phyloP scores from a whole-genome alignment of 1,140 invertebrate species.

The Bilobella aurantiaca region DNA sequence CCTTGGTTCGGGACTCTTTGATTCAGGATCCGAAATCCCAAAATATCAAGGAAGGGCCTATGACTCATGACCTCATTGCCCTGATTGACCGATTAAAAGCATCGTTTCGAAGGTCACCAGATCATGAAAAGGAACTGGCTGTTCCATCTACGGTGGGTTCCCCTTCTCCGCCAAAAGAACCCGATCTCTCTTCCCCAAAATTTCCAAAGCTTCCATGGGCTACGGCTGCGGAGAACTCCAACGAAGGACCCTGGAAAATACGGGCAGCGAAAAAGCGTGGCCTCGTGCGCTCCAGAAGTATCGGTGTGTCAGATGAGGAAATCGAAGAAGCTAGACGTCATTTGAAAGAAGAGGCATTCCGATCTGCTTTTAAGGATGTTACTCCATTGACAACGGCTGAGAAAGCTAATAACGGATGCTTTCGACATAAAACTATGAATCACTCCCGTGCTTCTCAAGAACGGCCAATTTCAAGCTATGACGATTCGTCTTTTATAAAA shows the following conservation, averaged over 20 bases:
- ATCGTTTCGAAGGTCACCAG: conserved; percentile 43
- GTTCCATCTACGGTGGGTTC: no score
- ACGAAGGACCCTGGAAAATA: conserved; percentile 33
- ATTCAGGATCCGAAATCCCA: conserved; percentile 25
- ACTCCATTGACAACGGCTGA: not conserved
- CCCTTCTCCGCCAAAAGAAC: conserved; percentile 3
- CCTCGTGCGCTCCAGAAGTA: conserved; percentile 56
- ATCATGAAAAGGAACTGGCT: no score
- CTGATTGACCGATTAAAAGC: conserved; percentile 63
- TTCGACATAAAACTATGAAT: no score
- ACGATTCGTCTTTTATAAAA: no score
- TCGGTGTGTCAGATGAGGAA: conserved; percentile 67
- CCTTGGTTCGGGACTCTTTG: conserved; percentile 58
- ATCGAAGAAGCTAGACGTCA: conserved; percentile 60
- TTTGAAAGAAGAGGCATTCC: conserved; percentile 41
- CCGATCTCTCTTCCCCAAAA: conserved; percentile 13
- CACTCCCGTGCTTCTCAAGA: no score
- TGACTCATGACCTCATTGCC: conserved; percentile 50
- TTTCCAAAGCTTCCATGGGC: conserved; percentile 1
- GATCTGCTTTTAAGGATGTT: conserved; percentile 6
- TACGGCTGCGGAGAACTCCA: not conserved
- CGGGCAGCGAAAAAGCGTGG: conserved; percentile 41
- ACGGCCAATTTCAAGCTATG: no score
- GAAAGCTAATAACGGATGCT: not conserved
- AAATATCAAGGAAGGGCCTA: not conserved